Evolutionary conservation across 2,797 vertebrate genomes (phyloP).

Genomic region (Halcyon leucocephala): DNA sequence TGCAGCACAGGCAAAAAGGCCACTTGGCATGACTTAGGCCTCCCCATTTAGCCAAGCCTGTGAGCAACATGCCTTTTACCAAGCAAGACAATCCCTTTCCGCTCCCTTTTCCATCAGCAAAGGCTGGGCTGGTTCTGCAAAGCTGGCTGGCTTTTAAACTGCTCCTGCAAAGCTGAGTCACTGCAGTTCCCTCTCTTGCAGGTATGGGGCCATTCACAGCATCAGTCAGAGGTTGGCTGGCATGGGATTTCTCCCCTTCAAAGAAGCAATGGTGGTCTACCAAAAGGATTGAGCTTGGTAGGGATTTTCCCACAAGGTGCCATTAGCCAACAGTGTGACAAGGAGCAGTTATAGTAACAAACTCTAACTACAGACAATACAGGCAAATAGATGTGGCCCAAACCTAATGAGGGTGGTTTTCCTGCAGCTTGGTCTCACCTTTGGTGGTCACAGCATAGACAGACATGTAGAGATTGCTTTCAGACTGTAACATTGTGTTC

Average conservation of each 20-base stretch:
- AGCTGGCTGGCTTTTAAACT: not conserved
- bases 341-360: not conserved
- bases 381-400: not conserved
- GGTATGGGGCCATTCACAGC: fast-evolving
- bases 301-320: not conserved
- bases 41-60: not conserved
- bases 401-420: not conserved
- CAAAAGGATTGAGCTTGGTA: not conserved
- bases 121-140: not conserved
- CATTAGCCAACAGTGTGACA: not conserved
- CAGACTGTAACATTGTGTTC: not conserved
- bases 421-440: not conserved
- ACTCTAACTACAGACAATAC: not conserved
- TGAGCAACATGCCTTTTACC: not conserved
- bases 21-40: not conserved
- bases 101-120: not conserved
- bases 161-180: not conserved
- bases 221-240: not conserved
- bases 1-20: not conserved
- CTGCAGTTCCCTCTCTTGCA: not conserved
- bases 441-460: not conserved
- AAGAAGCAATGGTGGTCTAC: not conserved
- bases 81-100: not conserved
- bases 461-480: not conserved
- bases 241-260: not conserved